A percentile compares a stretch with the other conserved stretches of the same genome.
Conservation (phyloP, 2,797 vertebrate species). For the Poecilia velifera region DNA sequence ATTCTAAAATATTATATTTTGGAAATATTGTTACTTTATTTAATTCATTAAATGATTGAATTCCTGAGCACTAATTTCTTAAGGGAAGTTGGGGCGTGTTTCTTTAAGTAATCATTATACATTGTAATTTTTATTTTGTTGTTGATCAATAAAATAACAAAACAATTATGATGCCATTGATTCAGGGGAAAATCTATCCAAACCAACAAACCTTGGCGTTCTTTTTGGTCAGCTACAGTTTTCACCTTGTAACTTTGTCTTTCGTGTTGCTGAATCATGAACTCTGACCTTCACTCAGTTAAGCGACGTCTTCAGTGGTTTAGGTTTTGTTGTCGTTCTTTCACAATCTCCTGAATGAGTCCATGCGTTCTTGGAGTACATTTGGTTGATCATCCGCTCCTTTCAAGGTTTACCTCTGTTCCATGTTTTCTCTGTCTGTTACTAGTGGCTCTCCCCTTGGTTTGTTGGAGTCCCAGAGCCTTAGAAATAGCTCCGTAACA, state of each 20-base stretch:
- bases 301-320: not conserved
- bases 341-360: not conserved
- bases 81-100: not conserved
- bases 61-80: not conserved
- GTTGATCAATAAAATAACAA: not conserved
- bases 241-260: not conserved
- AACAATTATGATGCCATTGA: not conserved
- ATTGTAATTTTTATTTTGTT: not conserved
- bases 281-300: not conserved
- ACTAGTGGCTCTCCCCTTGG: not conserved
- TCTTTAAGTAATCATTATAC: not conserved
- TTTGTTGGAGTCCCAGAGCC: not conserved
- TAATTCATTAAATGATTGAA: not conserved
- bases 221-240: not conserved
- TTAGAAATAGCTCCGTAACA: not conserved
- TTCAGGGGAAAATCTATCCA: not conserved
- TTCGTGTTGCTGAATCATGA: not conserved
- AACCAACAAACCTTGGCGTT: not conserved
- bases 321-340: not conserved
- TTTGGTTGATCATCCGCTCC: not conserved
- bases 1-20: constrained; percentile 7
- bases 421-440: not conserved
- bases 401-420: not conserved
- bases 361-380: not conserved
- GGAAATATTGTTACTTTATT: not conserved